These are phyloP conservation scores for Drosophila formosana DNA, from an alignment of 2,888 invertebrate species.

Conservation along the genomic window DNA sequence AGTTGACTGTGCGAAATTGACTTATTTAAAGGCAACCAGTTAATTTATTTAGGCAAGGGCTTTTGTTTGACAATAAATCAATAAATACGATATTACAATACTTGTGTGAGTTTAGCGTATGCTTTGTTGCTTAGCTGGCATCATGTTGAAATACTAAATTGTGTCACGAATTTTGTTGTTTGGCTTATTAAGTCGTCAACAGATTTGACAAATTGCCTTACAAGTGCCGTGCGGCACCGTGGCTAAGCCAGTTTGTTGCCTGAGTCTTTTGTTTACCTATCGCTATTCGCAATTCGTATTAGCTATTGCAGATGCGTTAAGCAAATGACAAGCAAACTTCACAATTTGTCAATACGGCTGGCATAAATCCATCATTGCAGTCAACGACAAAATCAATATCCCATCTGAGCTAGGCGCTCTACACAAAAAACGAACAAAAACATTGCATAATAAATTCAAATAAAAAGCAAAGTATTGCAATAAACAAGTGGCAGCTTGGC, in stretches of 20 bases:
- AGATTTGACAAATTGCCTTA: slow-evolving; percentile 52
- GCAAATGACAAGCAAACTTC: slow-evolving; percentile 58
- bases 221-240: slow-evolving; percentile 38
- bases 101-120: slow-evolving; percentile 13
- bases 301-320: slow-evolving; percentile 53
- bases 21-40: slow-evolving; percentile 24
- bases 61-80: slow-evolving; percentile 30
- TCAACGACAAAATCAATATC: slow-evolving; percentile 56
- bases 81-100: slow-evolving; percentile 38
- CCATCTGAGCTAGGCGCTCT: slow-evolving; percentile 10
- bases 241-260: slow-evolving; percentile 47
- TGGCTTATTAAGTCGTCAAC: slow-evolving; percentile 57
- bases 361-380: slow-evolving; percentile 72
- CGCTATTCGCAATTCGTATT: slow-evolving; percentile 21
- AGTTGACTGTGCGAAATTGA: slow-evolving; percentile 36
- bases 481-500: slow-evolving; percentile 44
- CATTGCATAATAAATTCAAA: slow-evolving; percentile 71
- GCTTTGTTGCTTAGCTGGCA: slow-evolving; percentile 10
- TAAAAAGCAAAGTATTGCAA: slow-evolving; percentile 56
- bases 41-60: slow-evolving; percentile 20
- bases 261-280: slow-evolving; percentile 57
- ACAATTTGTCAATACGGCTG: slow-evolving; percentile 72
- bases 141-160: slow-evolving; percentile 43
- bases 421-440: slow-evolving; percentile 17
- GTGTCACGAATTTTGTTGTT: slow-evolving; percentile 44